These are phyloP conservation scores for Dicycla oo DNA, from an alignment of 2,888 invertebrate species.

Conservation along the genomic window DNA sequence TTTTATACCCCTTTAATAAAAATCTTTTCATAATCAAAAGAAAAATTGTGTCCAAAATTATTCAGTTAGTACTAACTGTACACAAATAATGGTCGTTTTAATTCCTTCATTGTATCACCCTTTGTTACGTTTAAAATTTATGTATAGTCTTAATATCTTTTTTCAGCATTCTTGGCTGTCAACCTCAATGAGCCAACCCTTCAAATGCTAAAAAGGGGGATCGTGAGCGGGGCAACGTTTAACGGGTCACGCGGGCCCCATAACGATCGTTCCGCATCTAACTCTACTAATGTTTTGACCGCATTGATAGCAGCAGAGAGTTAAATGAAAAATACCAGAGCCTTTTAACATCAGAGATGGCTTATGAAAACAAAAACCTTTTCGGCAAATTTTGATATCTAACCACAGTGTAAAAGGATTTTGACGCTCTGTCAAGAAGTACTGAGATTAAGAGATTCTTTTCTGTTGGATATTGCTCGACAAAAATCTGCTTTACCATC, in stretches of 20 bases:
- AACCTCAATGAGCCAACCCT: slow-evolving; percentile 59
- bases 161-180: slow-evolving; percentile 60
- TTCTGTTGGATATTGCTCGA: slow-evolving; percentile 19
- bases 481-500: slow-evolving; percentile 31
- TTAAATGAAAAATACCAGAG: slow-evolving; percentile 66
- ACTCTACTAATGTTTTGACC: slow-evolving; percentile 65
- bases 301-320: slow-evolving; percentile 53
- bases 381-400: slow-evolving; percentile 62
- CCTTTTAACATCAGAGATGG: slow-evolving; percentile 63
- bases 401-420: slow-evolving; percentile 60
- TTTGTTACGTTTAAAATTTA: slow-evolving; percentile 53
- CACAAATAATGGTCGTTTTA: slow-evolving; percentile 45
- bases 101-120: slow-evolving; percentile 42
- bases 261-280: slow-evolving; percentile 64
- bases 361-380: slow-evolving; percentile 66
- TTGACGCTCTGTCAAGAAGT: slow-evolving; percentile 57
- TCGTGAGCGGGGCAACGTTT: slow-evolving; percentile 44
- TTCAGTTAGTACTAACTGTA: slow-evolving; percentile 6
- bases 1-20: neutral
- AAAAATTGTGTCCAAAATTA: slow-evolving; percentile 19
- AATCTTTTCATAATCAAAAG: slow-evolving; percentile 7
- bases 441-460: slow-evolving; percentile 55
- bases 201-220: slow-evolving; percentile 63
- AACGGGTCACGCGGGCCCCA: slow-evolving; percentile 60
- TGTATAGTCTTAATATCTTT: slow-evolving; percentile 58